Conservation (phyloP, 2,797 vertebrate species). For the Eremophila alpestris region DNA sequence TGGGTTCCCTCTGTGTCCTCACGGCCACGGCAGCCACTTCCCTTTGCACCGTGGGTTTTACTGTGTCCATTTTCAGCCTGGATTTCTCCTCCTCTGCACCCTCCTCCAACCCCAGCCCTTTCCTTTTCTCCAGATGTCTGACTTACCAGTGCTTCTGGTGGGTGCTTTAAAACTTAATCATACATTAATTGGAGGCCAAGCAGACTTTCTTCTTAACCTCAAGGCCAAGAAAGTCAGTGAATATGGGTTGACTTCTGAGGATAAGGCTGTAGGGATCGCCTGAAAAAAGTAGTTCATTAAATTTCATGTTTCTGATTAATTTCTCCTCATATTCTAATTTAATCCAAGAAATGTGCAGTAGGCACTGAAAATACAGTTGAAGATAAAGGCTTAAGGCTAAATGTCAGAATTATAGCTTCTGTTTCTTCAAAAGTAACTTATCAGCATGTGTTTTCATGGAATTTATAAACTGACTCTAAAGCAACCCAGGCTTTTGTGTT, state of each 20-base stretch:
- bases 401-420: neutral
- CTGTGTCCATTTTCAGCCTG: neutral
- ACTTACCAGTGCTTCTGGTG: neutral
- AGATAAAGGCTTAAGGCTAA: neutral
- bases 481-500: neutral
- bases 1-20: neutral
- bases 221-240: neutral
- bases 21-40: rapidly evolving
- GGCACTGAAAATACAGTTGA: neutral
- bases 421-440: neutral
- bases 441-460: neutral
- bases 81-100: neutral
- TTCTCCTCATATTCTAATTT: neutral
- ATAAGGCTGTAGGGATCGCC: neutral
- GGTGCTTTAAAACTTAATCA: neutral
- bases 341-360: neutral
- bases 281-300: slow-evolving; percentile 3
- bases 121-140: neutral
- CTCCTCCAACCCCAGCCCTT: neutral
- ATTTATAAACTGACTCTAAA: neutral
- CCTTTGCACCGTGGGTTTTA: neutral
- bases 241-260: neutral
- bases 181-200: neutral
- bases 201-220: slow-evolving; percentile 12
- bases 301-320: neutral